Conservation (phyloP, 2,888 invertebrate species). For the Nebria brevicollis region DNA sequence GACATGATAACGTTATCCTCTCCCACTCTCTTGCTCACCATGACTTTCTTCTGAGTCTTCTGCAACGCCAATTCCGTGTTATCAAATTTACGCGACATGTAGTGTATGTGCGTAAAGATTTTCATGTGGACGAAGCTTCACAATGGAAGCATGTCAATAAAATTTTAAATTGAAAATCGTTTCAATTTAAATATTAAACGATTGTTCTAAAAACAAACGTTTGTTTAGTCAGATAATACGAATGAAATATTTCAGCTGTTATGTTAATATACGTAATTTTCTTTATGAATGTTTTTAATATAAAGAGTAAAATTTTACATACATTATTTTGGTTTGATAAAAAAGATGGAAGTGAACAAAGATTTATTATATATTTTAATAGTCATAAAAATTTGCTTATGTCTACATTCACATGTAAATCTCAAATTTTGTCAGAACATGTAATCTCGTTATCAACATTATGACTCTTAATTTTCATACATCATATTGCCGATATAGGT, state of each 20-base stretch:
- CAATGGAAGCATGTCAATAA: background rate
- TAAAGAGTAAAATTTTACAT: no score
- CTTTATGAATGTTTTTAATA: no score
- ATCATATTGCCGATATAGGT: no score
- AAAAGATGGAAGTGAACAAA: no score
- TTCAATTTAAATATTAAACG: background rate
- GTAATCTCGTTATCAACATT: no score
- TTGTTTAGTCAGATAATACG: background rate
- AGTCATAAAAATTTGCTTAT: no score
- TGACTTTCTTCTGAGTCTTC: background rate
- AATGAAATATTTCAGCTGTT: background rate
- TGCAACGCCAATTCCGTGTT: background rate
- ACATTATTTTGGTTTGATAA: no score
- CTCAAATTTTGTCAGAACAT: no score
- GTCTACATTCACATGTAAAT: no score
- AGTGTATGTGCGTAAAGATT: background rate
- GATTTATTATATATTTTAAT: no score
- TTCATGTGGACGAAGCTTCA: background rate
- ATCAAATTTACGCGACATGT: background rate
- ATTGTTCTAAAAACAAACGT: background rate
- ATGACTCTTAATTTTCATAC: no score
- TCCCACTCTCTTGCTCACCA: background rate
- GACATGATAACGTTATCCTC: constrained; percentile 45
- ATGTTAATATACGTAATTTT: no score
- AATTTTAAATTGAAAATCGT: background rate